Base-by-base conservation (phyloP, 2,797 vertebrate genomes). In the Chaetodon trifasciatus region DNA sequence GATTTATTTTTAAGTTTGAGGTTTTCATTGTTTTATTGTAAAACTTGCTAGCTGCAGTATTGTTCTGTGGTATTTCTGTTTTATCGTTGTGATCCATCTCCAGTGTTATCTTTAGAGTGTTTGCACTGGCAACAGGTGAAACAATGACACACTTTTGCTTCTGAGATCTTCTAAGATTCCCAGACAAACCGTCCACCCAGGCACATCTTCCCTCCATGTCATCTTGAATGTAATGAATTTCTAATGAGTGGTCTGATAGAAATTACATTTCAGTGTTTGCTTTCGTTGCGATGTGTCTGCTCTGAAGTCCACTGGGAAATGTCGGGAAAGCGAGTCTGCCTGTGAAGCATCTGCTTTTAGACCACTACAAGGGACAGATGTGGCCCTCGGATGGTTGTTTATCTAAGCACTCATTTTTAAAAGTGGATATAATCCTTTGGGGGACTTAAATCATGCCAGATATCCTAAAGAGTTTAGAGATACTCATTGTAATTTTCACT, bases 211-310 rank as follows among this genome's bases (percentile, higher is more conserved):
- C 11, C n/a, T 28, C 47, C 40, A 35, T 2, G 2, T 62, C 6
- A 68, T 56, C 7, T 35, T 12, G 6, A 71, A 52, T 60, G 63
- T 46, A 35, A 83, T 84, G 60, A 66, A 81, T 72, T 73, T 52
- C 64, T 56, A 58, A 82, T 62, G 70, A 75, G 46, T 13, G n/a
- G n/a, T 61, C 62, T 28, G 72, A 69, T 39, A 19, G 32, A 47
- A 42, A 80, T 72, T 47, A 69, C 62, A 66, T 35, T 21, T 60
- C 66, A 60, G 50, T 84, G 62, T 82, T 84, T 82, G 79, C 62
- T 57, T 56, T 55, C 60, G 50, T 35, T 79, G 71, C 40, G 13
- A 44, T 57, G 73, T 52, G 62, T 78, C 56, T 64, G 70, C 57
- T 11, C 57, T 58, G 66, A 11, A 53, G 52, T 80, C 86, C 76